Conservation (phyloP, 2,113 vertebrate species). For the Pipa parva region DNA sequence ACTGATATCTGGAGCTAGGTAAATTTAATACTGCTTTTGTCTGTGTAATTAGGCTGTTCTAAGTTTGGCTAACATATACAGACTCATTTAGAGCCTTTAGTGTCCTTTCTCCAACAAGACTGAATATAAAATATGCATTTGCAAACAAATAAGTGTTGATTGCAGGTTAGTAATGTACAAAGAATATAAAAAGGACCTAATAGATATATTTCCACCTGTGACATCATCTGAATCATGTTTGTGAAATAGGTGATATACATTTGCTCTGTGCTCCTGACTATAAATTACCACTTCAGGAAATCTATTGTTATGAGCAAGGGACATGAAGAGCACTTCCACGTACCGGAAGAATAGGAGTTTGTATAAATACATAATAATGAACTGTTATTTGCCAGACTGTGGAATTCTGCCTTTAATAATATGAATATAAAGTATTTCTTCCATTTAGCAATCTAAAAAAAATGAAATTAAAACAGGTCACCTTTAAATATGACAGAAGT, state of each 20-base stretch:
- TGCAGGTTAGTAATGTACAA: not conserved
- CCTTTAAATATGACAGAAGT: no score
- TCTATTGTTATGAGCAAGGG: slow-evolving; percentile 27
- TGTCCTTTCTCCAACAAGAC: no score
- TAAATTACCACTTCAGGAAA: slow-evolving; percentile 38
- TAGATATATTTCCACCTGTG: not conserved
- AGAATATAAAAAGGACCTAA: not conserved
- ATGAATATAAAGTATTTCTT: not conserved
- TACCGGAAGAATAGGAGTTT: slow-evolving; percentile 8
- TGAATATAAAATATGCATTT: no score
- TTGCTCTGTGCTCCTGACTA: slow-evolving; percentile 15
- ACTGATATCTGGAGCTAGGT: no score
- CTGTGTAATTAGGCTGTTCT: no score
- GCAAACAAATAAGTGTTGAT: not conserved
- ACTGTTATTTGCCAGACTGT: not conserved
- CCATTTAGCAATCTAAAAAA: no score
- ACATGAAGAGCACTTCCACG: slow-evolving; percentile 30
- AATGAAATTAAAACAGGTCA: no score
- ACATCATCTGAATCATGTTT: slow-evolving; percentile 18
- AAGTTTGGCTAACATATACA: no score
- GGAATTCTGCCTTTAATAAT: not conserved
- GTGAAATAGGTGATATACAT: slow-evolving; percentile 17
- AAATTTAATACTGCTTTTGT: no score
- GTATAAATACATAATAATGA: slow-evolving; percentile 30
- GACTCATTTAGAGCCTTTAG: no score